Percentiles rank a stretch among this genome's conserved stretches.
These are phyloP conservation scores for Lacanobia oleracea DNA, from an alignment of 2,888 invertebrate species.

Conservation along the genomic window DNA sequence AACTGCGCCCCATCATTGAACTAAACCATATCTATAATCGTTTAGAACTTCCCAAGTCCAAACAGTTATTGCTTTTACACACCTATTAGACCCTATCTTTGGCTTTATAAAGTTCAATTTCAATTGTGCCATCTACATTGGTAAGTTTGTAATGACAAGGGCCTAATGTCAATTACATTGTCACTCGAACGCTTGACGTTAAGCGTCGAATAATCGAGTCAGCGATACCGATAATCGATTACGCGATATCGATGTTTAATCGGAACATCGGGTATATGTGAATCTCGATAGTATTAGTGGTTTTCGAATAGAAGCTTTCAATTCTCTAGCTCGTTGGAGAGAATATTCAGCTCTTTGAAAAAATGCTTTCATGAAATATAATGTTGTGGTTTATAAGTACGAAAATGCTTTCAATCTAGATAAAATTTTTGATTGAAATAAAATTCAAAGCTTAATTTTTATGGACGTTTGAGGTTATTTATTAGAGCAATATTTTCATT, in stretches of 20 bases:
- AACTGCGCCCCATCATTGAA: slow-evolving; percentile 71
- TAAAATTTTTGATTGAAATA: slow-evolving; percentile 20
- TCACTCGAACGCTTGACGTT: slow-evolving; percentile 75
- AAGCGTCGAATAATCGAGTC: slow-evolving; percentile 77
- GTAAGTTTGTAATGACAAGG: slow-evolving; percentile 61
- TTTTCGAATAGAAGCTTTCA: slow-evolving; percentile 37
- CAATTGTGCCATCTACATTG: slow-evolving; percentile 65
- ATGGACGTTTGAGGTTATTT: background rate
- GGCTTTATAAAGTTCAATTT: slow-evolving; percentile 72
- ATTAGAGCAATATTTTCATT: slow-evolving; percentile 16
- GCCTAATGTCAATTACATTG: slow-evolving; percentile 81
- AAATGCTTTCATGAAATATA: slow-evolving; percentile 14
- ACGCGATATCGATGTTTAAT: slow-evolving; percentile 65
- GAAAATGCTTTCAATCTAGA: slow-evolving; percentile 31
- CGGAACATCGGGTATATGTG: slow-evolving; percentile 53
- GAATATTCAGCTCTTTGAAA: slow-evolving; percentile 33
- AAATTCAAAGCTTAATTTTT: background rate
- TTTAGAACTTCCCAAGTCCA: slow-evolving; percentile 72
- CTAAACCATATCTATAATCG: slow-evolving; percentile 78
- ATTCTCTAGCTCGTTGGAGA: background rate
- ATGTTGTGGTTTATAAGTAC: slow-evolving; percentile 14
- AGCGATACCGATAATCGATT: slow-evolving; percentile 66
- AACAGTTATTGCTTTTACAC: slow-evolving; percentile 75
- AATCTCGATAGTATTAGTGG: slow-evolving; percentile 46
- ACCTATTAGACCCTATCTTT: slow-evolving; percentile 71